phyloP scores from a whole-genome alignment of 2,888 invertebrate genomes.

The Coleophora deauratella region DNA sequence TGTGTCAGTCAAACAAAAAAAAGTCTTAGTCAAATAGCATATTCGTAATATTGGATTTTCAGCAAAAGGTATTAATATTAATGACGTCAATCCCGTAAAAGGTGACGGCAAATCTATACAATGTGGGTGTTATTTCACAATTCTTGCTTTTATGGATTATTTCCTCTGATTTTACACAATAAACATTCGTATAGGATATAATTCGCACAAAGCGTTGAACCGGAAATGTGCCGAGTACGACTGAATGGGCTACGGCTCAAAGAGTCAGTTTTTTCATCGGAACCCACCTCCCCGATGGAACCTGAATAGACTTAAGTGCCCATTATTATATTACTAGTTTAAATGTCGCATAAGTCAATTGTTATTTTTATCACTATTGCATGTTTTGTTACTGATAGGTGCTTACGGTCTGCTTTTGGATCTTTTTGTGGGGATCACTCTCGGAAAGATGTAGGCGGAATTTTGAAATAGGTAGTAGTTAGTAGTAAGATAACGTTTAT shows the following conservation, averaged over 20 bases:
- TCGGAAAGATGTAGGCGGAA: no score
- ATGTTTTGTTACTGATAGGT: neutral
- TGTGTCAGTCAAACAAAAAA: no score
- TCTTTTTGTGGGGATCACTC: no score
- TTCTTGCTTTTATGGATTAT: constrained; percentile 17
- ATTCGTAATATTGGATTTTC: no score
- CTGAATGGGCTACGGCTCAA: constrained; percentile 22
- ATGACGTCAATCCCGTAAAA: neutral
- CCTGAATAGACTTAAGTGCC: constrained; percentile 26
- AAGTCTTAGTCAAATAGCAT: no score
- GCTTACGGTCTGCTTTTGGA: no score
- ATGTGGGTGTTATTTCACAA: constrained; percentile 17
- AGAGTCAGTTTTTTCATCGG: constrained; percentile 26
- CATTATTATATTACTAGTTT: constrained; percentile 27
- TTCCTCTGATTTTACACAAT: constrained; percentile 24
- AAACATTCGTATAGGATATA: constrained; percentile 8
- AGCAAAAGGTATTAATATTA: no score
- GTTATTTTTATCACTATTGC: constrained; percentile 12
- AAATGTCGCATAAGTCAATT: constrained; percentile 31
- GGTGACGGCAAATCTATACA: constrained; percentile 8
- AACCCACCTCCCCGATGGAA: constrained; percentile 11
- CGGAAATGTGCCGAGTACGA: constrained; percentile 32
- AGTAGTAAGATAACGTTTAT: no score
- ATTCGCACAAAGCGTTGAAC: constrained; percentile 29
- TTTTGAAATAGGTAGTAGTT: no score